phyloP scores from a whole-genome alignment of 2,797 vertebrate genomes.

The Gouania willdenowi region DNA sequence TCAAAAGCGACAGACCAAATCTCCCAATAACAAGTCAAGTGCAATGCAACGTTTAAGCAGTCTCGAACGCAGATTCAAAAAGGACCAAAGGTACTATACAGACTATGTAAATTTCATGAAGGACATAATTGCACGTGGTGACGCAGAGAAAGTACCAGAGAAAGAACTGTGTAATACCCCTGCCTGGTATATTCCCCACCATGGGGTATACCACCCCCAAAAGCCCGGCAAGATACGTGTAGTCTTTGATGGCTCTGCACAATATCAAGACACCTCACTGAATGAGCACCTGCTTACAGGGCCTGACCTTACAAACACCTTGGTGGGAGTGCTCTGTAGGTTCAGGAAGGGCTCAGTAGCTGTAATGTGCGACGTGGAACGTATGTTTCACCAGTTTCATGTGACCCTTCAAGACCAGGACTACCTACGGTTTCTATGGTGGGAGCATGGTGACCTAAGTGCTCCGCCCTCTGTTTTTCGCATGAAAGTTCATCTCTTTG shows the following conservation, averaged over 20 bases:
- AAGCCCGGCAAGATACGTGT: too few species aligned
- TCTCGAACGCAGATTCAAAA: constrained; percentile 6
- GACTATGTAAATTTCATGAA: constrained; percentile 21
- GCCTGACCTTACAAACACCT: too few species aligned
- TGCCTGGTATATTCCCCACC: constrained; percentile 28
- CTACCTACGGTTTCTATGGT: background rate
- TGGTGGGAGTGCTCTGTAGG: too few species aligned
- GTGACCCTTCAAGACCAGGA: background rate
- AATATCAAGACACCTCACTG: too few species aligned
- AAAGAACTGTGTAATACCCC: background rate
- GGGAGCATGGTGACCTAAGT: background rate
- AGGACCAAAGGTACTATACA: constrained; percentile 1
- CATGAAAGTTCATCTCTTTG: constrained; percentile 3
- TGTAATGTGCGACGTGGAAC: too few species aligned
- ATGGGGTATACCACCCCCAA: constrained; percentile 20
- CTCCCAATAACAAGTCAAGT: too few species aligned
- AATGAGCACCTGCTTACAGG: too few species aligned
- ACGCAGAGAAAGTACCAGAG: constrained; percentile 16
- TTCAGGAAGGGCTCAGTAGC: too few species aligned
- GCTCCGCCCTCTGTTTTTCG: background rate
- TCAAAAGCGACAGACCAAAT: too few species aligned
- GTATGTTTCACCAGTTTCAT: constrained; percentile 4
- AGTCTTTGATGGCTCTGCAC: too few species aligned
- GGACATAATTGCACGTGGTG: constrained; percentile 1
- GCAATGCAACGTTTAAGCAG: too few species aligned